Base-by-base conservation (phyloP, 2,888 invertebrate genomes). In the Tortrix viridana region DNA sequence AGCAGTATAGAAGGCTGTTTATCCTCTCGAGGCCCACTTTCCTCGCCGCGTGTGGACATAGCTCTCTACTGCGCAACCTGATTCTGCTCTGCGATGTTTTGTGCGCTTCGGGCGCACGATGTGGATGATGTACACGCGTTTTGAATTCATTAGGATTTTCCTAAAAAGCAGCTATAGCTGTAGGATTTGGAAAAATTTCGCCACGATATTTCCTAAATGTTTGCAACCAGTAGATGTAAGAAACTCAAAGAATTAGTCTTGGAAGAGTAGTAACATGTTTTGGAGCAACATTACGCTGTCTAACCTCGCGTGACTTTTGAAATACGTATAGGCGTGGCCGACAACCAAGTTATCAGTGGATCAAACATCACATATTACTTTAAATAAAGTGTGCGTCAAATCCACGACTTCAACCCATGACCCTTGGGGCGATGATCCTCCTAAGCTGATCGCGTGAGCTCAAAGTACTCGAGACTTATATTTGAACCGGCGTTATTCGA, bases 1-100 rank as follows among this genome's bases (percentile, higher is more conserved):
- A 41, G 22, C 37, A 32, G 55, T 55, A 55, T 12, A 62, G 53
- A 57, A 59, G 56, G 60, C 55, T 44, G 60, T 72, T 70, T 74
- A 68, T 64, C 65, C 71, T 65, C 68, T 68, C 56, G 69, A 68
- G 70, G 67, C 69, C 69, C 67, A 68, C 69, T 73, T 71, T 67
- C 67, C 50, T 60, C 60, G 68, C 67, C 58, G 64, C 60, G 54
- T 72, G 74, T 74, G 68, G 71, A 72, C 70, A 69, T 44, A 70
- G 73, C 74, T 70, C 74, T 74, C 66, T 64, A 66, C 47, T 23
- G 57, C 65, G 71, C 69, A 70, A 69, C 70, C 70, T 57, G 67
- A 65, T 67, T 65, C 69, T 59, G 62, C 58, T 65, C 41, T 7
- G 18, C 50, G 32, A 23, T 56, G 59, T 53, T 49, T 54, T 60